Evolutionary conservation across 1,140 invertebrate genomes (phyloP).

Genomic region (Oedothorax gibbosus): DNA sequence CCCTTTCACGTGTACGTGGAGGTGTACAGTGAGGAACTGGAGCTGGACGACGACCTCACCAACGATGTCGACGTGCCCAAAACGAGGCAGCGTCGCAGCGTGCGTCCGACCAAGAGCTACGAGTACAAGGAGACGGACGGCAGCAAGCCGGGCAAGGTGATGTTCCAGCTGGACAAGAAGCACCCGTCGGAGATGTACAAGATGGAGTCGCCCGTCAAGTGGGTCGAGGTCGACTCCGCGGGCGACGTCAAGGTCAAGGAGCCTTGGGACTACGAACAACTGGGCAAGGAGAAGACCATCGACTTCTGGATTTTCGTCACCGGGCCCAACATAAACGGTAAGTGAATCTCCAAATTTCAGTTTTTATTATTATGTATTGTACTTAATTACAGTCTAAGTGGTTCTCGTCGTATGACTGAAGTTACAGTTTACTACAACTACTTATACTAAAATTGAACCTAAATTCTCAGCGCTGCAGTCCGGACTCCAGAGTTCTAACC

Average conservation of each 20-base stretch:
- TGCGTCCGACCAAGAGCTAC: constrained; percentile 89
- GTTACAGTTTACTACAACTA: too few relatives aligned
- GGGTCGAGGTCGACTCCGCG: constrained; percentile 91
- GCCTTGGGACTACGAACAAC: constrained; percentile 96
- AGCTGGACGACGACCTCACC: background rate
- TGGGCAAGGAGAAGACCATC: constrained; percentile 95
- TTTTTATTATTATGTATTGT: too few relatives aligned
- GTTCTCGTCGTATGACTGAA: too few relatives aligned
- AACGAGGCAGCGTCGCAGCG: constrained; percentile 73
- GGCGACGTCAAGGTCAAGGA: constrained; percentile 92
- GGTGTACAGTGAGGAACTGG: constrained; percentile 50
- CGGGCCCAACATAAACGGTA: constrained; percentile 57
- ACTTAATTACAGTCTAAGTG: too few relatives aligned
- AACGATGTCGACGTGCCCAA: background rate
- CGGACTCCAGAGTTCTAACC: too few relatives aligned
- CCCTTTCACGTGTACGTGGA: constrained; percentile 49
- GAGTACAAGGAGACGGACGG: constrained; percentile 93
- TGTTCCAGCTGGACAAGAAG: constrained; percentile 89
- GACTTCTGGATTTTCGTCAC: constrained; percentile 86
- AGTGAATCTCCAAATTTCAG: constrained; percentile 1
- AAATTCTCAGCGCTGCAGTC: too few relatives aligned
- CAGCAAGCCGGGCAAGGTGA: constrained; percentile 85
- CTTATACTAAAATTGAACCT: too few relatives aligned
- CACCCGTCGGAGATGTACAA: constrained; percentile 92
- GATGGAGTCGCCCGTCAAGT: constrained; percentile 84